Evolutionary conservation across 2,888 invertebrate species (phyloP).

Genomic region (Amorpha juglandis): DNA sequence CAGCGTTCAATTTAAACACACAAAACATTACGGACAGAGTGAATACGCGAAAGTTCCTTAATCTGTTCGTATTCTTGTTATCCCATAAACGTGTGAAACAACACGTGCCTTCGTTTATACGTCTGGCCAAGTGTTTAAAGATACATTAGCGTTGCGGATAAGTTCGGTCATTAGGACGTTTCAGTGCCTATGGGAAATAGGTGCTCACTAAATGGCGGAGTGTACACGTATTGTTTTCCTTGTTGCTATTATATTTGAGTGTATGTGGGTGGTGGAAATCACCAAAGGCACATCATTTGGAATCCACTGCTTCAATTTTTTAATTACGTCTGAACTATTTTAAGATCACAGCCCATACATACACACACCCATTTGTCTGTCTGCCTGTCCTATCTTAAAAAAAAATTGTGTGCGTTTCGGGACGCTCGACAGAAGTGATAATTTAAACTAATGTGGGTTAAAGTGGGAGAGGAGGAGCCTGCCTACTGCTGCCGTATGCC

Average conservation of each 20-base stretch:
- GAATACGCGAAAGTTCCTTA: conserved; percentile 66
- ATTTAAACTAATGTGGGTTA: too few species aligned
- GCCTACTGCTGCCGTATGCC: too few species aligned
- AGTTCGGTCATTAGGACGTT: conserved; percentile 66
- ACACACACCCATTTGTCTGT: too few species aligned
- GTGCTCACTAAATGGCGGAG: conserved; percentile 26
- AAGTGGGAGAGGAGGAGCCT: too few species aligned
- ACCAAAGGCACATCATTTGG: too few species aligned
- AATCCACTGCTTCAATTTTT: too few species aligned
- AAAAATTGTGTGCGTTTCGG: too few species aligned
- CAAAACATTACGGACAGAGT: conserved; percentile 61
- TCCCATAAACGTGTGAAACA: conserved; percentile 27
- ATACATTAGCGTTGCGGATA: conserved; percentile 63
- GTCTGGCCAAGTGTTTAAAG: conserved; percentile 62
- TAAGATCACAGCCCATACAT: too few species aligned
- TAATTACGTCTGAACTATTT: too few species aligned
- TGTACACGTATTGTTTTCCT: not conserved
- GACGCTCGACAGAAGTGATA: too few species aligned
- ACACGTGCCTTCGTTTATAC: conserved; percentile 29
- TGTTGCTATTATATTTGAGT: not conserved
- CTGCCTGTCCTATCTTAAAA: too few species aligned
- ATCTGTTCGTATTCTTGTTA: conserved; percentile 54
- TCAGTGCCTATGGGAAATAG: conserved; percentile 43
- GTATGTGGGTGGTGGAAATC: too few species aligned
- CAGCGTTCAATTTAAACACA: conserved; percentile 66